Evolutionary conservation across 2,113 vertebrate genomes (phyloP), one percentile per base, ranked within the genome.

Genomic region (Casuarius casuarius): DNA sequence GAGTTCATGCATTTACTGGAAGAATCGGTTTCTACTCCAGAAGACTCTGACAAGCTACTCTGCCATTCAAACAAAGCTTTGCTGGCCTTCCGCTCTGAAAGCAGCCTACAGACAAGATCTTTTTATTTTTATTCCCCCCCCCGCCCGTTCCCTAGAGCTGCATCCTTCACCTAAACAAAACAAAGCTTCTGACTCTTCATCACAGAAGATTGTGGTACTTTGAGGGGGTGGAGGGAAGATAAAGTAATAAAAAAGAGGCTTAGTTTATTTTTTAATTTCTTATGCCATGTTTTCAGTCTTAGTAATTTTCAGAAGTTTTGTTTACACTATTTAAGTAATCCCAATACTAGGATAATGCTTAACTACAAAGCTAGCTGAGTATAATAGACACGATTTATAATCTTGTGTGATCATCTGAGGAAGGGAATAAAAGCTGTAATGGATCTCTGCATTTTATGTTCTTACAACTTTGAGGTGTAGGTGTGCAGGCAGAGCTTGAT

Each of bases 1-100:
- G 74, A 6, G 38, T 5, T 61, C 3, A 7, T 21, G 49, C 14
- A 1, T 40, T 71, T 5, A 0, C 70, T 21, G 4, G 33, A 26
- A 29, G 67, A 62, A 52, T 33, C 63, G 10, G 40, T 2, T 42
- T 10, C 59, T 4, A 1, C 40, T 83, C 17, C 21, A 5, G 26
- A 7, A 38, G 52, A 19, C 40, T 67, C 35, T 4, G 65, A 11
- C n/a, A 4, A 40, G 17, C 71, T 16, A 0, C 29, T 38, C 49
- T 59, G 62, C 23, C 4, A 1, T 9, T 11, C 23, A 23, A 33
- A 2, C 8, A 5, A 1, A 22, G 26, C 52, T 33, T 29, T 38
- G 58, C n/a, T 49, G 72, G 7, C 58, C 6, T 1, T 1, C 58
- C 13, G 23, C 71, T 52, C 58, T n/a, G 49, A 3, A 6, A 31